Evolutionary conservation across 2,797 vertebrate species (phyloP), one percentile per base, ranked within the genome.

Genomic region (Rhinogobio ventralis): DNA sequence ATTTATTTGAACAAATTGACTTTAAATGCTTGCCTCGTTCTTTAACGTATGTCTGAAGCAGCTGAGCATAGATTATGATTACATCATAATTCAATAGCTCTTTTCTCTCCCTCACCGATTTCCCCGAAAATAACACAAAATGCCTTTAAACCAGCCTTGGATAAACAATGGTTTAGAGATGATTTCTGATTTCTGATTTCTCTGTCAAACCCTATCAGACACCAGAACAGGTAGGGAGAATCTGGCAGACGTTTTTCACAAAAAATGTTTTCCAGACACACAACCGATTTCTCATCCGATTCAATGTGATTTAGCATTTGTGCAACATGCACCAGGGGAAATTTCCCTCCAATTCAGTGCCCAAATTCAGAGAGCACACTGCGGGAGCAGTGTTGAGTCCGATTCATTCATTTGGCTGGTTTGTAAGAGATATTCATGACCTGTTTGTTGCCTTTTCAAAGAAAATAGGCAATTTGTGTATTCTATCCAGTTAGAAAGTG

Each of bases 1-100:
- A 74, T 84, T 68, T 55, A 74, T 87, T 73, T 69, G 49, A 20
- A 51, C 46, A 74, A 80, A 83, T 67, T 87, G 62, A 66, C 30
- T 28, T 72, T 75, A 78, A 85, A 81, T 64, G 7, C 23, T 23
- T 80, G 15, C 30, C 14, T 68, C 55, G 60, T 60, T 74, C 71
- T 75, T 55, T 84, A 77, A 60, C 23, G 23, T 36, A 66, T n/a
- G 39, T 78, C 45, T 30, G 67, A 23, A 45, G 67, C 67, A 87
- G 39, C 80, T 80, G 64, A 51, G 55, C 46, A 83, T 74, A 77
- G 25, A 77, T 49, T 46, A 87, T 11, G 62, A 76, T 76, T 77
- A 42, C 69, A 72, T 51, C 66, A 14, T 67, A 69, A 83, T 71
- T 77, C 49, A 74, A 17, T 45, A 67, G 45, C 74, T 33, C 72